A percentile compares a stretch with the other conserved stretches of the same genome.
Conservation (phyloP, 1,140 invertebrate genomes). For the Coelopa frigida region DNA sequence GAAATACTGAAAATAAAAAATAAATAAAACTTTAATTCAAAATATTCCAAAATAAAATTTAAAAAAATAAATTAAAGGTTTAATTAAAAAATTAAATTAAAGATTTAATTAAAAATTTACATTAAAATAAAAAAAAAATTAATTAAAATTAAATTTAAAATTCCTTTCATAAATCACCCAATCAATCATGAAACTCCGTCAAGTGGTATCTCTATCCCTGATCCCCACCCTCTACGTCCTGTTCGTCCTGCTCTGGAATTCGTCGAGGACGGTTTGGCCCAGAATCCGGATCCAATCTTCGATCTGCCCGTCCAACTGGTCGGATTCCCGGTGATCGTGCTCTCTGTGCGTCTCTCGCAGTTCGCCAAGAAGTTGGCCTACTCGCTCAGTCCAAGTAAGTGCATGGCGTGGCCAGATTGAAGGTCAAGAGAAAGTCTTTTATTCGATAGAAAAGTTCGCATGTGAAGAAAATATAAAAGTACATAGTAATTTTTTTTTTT, state of each 20-base stretch:
- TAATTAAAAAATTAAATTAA: constrained; percentile 1
- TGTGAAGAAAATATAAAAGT: neutral
- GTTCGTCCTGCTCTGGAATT: constrained; percentile 34
- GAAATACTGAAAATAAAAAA: too few species aligned
- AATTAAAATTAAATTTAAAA: constrained; percentile 6
- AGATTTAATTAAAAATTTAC: neutral
- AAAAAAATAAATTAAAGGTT: too few species aligned
- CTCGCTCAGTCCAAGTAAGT: constrained; percentile 73
- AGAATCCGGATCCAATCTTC: constrained; percentile 54
- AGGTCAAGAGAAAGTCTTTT: too few species aligned
- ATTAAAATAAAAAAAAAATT: constrained; percentile 7
- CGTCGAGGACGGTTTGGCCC: constrained; percentile 31
- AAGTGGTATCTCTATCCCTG: constrained; percentile 28
- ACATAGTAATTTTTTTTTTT: neutral
- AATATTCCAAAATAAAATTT: too few species aligned
- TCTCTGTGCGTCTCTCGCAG: constrained; percentile 71
- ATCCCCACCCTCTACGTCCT: constrained; percentile 36
- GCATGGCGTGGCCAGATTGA: too few species aligned
- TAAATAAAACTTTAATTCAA: too few species aligned
- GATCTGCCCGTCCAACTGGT: constrained; percentile 72
- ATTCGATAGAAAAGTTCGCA: too few species aligned
- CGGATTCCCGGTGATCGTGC: constrained; percentile 74
- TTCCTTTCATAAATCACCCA: too few species aligned
- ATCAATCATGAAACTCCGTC: constrained; percentile 32
- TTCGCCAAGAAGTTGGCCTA: constrained; percentile 77